Evolutionary conservation across 2,797 vertebrate species (phyloP).

Genomic region (Arrhamphus sclerolepis): DNA sequence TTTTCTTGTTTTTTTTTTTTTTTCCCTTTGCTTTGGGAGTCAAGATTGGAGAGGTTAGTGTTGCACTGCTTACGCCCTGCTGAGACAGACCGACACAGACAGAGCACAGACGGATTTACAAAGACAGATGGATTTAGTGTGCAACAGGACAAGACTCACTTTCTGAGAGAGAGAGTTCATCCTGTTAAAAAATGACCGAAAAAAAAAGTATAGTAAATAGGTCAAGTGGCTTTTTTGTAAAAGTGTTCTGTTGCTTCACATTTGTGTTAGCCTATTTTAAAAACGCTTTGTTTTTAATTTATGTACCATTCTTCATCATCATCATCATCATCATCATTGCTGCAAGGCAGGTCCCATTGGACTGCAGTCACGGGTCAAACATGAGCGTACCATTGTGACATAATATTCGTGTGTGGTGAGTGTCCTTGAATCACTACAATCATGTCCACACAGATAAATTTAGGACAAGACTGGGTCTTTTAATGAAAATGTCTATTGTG

Average conservation of each 20-base stretch:
- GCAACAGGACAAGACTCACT: slow-evolving; percentile 66
- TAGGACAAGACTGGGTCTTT: slow-evolving; percentile 66
- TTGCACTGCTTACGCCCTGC: slow-evolving; percentile 84
- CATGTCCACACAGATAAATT: slow-evolving; percentile 70
- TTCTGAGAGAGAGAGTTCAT: slow-evolving; percentile 72
- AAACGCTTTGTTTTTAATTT: slow-evolving; percentile 64
- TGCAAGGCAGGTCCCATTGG: slow-evolving; percentile 65
- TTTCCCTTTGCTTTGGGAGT: slow-evolving; percentile 71
- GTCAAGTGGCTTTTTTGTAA: slow-evolving; percentile 77
- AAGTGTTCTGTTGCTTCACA: slow-evolving; percentile 64
- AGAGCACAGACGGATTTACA: slow-evolving; percentile 61
- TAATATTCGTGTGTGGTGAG: slow-evolving; percentile 69
- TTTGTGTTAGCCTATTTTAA: slow-evolving; percentile 56
- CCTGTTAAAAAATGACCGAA: slow-evolving; percentile 72
- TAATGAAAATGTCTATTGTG: slow-evolving; percentile 52
- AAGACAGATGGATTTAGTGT: slow-evolving; percentile 69
- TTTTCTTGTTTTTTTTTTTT: slow-evolving; percentile 44
- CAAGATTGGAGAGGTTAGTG: slow-evolving; percentile 74
- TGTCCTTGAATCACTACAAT: slow-evolving; percentile 72
- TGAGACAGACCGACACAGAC: slow-evolving; percentile 77
- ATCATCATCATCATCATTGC: slow-evolving; percentile 61
- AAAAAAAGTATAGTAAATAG: slow-evolving; percentile 35
- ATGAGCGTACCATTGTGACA: slow-evolving; percentile 50
- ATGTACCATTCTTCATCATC: slow-evolving; percentile 61
- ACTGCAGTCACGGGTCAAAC: slow-evolving; percentile 74